Evolutionary conservation across 2,797 vertebrate species (phyloP), one percentile per base, ranked within the genome.

Genomic region (Pempheris klunzingeri): DNA sequence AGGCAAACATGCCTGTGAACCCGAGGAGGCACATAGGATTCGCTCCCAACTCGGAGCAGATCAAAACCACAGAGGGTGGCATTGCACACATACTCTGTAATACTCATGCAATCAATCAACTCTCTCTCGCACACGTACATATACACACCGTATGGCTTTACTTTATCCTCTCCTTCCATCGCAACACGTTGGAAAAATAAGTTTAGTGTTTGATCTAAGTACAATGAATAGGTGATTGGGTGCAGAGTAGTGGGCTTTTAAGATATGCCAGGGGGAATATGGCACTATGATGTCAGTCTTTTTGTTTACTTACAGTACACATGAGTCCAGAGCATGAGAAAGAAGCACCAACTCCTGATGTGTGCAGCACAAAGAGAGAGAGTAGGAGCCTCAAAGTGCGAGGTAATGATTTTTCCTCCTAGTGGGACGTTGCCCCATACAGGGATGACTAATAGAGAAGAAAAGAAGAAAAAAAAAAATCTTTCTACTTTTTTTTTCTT

Each of bases 61-160:
- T 88, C 83, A 87, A 80, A 88, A 87, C 70, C 84, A 55, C 87
- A 80, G 78, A 86, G 69, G 85, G 80, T 78, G 87, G 74, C 66
- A 53, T 76, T 63, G 50, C 80, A 77, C 70, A 78, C 74, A 74
- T 20, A 54, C 68, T 62, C 81, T 82, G 80, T 79, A 83, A 91
- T 50, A 74, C 74, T 77, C 71, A 0, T 66, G 84, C 67, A 89
- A 88, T 89, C 83, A 85, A 77, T 90, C 81, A 80, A 7, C 34
- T 61, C 36, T 58, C 52, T 47, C 12, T 61, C 15, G 24, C 46
- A 36, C 32, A 24, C 60, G 50, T 54, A 47, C 49, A 20, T 20
- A 9, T 55, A 43, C 52, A 26, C 55, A 24, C 9, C 8, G 66
- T 43, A 22, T 43, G 41, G 41, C 20, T 86, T 76, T 77, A 60